phyloP scores from a whole-genome alignment of 2,113 vertebrate species.

The Amblyornis subalaris region DNA sequence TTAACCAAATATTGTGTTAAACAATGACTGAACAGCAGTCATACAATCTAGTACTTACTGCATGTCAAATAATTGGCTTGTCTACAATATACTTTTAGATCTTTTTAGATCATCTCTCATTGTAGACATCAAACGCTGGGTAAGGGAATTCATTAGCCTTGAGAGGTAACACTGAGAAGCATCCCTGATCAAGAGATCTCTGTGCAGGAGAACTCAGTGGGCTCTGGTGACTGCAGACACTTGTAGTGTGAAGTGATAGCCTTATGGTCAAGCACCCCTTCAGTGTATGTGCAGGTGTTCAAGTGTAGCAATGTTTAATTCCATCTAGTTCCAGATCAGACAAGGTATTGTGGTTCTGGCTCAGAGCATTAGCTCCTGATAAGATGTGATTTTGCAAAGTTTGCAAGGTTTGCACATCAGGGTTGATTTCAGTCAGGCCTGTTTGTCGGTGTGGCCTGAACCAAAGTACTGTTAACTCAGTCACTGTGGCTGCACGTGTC shows the following conservation, averaged over 20 bases:
- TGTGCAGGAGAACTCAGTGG: background rate
- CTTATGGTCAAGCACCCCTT: too few relatives aligned
- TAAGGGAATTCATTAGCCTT: background rate
- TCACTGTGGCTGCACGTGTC: rapidly evolving
- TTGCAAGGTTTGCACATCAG: background rate
- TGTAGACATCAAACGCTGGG: background rate
- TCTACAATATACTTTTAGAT: background rate
- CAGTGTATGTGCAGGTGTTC: background rate
- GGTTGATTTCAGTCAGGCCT: background rate
- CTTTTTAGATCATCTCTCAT: background rate
- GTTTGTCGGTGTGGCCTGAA: background rate
- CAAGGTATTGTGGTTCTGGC: background rate
- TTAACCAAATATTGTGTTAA: background rate
- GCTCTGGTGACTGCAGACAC: background rate
- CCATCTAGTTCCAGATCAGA: background rate
- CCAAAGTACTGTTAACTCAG: background rate
- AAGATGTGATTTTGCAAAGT: background rate
- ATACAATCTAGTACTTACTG: background rate
- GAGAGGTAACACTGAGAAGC: background rate
- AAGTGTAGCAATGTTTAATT: background rate
- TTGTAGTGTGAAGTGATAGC: background rate
- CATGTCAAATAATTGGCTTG: background rate
- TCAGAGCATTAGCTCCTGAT: rapidly evolving
- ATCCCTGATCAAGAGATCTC: rapidly evolving
- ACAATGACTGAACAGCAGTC: background rate